These are phyloP conservation scores for Aldabrachelys gigantea DNA, from an alignment of 2,113 vertebrate species.

Conservation along the genomic window DNA sequence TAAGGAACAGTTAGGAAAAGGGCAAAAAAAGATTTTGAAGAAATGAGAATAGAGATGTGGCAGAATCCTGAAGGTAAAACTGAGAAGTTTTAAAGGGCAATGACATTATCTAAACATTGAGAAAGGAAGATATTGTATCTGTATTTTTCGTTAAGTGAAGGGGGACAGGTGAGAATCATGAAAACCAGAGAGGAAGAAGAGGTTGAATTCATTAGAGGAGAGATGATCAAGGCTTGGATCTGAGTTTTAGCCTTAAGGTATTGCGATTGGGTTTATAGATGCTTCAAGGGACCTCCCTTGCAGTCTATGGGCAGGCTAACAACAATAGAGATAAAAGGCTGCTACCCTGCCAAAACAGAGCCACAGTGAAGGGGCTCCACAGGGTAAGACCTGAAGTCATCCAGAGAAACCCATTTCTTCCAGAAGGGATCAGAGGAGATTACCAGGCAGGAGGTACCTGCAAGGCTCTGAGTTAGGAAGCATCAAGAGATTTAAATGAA, in stretches of 20 bases:
- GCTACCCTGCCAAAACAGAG: too few species aligned
- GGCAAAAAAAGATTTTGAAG: background rate
- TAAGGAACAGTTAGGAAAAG: background rate
- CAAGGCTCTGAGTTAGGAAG: too few species aligned
- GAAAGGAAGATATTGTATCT: background rate
- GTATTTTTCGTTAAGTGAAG: background rate
- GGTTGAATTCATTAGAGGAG: background rate
- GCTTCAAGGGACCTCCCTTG: background rate
- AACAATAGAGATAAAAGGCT: background rate
- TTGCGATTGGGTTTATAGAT: background rate
- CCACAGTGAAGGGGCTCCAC: too few species aligned
- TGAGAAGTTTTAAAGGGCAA: background rate
- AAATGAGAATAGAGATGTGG: background rate
- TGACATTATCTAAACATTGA: background rate
- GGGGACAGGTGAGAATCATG: rapidly evolving
- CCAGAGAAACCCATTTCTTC: too few species aligned
- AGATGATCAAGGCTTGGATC: background rate
- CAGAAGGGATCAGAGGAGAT: too few species aligned
- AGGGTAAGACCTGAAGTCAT: too few species aligned
- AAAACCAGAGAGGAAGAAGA: background rate
- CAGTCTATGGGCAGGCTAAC: background rate
- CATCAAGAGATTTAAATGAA: too few species aligned
- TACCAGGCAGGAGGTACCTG: too few species aligned
- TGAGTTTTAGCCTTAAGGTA: background rate
- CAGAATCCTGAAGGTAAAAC: background rate